phyloP scores from a whole-genome alignment of 2,888 invertebrate species.

The Allolobophora icterica region DNA sequence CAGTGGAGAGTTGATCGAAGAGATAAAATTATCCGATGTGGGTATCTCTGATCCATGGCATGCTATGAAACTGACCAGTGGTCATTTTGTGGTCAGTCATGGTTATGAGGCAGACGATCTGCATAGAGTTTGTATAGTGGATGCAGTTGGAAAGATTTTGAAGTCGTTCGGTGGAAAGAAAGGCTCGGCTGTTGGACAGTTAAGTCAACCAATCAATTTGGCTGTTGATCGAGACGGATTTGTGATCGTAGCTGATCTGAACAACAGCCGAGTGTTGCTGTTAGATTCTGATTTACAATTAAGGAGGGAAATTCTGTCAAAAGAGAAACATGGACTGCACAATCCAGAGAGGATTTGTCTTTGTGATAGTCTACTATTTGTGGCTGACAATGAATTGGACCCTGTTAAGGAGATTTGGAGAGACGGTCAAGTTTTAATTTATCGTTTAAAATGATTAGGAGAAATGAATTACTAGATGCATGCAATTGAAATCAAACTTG shows the following conservation, averaged over 20 bases:
- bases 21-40: not conserved
- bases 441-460: not conserved
- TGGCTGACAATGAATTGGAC: conserved; percentile 8
- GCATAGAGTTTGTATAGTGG: not conserved
- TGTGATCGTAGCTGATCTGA: not conserved
- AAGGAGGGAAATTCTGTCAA: not conserved
- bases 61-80: not conserved
- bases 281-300: not conserved
- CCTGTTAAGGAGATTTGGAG: not conserved
- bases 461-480: not conserved
- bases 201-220: not conserved
- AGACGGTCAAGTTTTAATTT: not conserved
- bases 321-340: not conserved
- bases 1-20: not conserved
- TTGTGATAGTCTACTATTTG: not conserved
- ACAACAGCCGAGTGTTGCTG: not conserved
- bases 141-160: not conserved
- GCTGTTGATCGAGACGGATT: conserved; percentile 8
- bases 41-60: not conserved
- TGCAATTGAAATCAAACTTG: not conserved
- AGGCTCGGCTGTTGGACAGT: not conserved
- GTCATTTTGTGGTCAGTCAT: not conserved
- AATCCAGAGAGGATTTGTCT: not conserved
- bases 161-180: not conserved
- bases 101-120: not conserved